A percentile compares a stretch with the other conserved stretches of the same genome.
These are phyloP conservation scores for Pseudomyrmex cubaensis DNA, from an alignment of 1,140 invertebrate species.

Conservation along the genomic window DNA sequence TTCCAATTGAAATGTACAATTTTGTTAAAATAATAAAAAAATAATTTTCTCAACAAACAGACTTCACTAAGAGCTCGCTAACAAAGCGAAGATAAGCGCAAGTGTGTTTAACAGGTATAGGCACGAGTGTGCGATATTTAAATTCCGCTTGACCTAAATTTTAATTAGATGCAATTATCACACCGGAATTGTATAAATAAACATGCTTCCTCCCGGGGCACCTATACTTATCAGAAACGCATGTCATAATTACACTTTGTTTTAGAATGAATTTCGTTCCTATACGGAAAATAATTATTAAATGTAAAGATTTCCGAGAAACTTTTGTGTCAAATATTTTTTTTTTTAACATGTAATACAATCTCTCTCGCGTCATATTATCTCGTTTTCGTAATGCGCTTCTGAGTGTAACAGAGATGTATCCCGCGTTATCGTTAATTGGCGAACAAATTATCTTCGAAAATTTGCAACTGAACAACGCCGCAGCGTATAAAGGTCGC, in stretches of 20 bases:
- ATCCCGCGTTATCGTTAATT: neutral
- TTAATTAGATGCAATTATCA: constrained; percentile 59
- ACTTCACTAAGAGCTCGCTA: no score
- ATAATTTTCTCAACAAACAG: no score
- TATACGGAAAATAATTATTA: no score
- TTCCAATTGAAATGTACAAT: no score
- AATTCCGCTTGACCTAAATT: constrained; percentile 60
- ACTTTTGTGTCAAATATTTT: no score
- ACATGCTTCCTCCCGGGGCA: constrained; percentile 9
- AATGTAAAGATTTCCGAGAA: no score
- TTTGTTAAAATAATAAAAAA: no score
- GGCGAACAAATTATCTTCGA: constrained; percentile 24
- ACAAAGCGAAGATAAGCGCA: neutral
- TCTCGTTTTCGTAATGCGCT: neutral
- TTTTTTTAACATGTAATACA: no score
- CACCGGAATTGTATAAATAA: constrained; percentile 54
- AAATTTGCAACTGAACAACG: constrained; percentile 31
- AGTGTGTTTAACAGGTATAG: neutral
- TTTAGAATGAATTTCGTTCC: neutral
- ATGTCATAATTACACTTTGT: neutral
- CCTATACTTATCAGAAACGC: constrained; percentile 38
- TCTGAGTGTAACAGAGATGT: neutral
- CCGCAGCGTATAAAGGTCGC: constrained; percentile 24
- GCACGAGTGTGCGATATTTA: constrained; percentile 28
- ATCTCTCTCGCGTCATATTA: no score